Evolutionary conservation across 1,140 invertebrate genomes (phyloP).

Genomic region (Drosophila sucinea): DNA sequence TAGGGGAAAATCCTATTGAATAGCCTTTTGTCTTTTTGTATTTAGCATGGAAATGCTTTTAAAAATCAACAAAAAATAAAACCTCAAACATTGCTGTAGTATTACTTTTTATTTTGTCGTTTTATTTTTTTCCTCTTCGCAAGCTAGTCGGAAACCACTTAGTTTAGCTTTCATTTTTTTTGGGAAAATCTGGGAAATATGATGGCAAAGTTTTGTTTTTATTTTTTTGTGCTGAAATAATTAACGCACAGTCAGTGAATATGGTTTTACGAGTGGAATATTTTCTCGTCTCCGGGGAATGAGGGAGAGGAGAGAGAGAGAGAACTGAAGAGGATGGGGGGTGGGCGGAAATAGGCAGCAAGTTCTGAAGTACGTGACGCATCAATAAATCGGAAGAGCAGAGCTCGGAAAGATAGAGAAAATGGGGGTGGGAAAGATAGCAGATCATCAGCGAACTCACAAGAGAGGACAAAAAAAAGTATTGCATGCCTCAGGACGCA

Average conservation of each 20-base stretch:
- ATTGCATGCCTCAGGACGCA: conserved; percentile 24
- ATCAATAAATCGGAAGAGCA: conserved; percentile 37
- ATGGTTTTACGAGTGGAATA: background rate
- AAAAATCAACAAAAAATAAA: conserved; percentile 58
- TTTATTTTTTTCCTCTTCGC: conserved; percentile 20
- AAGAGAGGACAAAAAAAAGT: conserved; percentile 31
- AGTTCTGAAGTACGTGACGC: conserved; percentile 56
- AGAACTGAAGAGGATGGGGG: background rate
- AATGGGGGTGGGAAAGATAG: conserved; percentile 52
- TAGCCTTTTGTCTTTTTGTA: conserved; percentile 57
- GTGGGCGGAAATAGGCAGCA: background rate
- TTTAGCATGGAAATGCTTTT: conserved; percentile 74
- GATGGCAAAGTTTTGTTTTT: conserved; percentile 48
- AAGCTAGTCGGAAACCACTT: conserved; percentile 41
- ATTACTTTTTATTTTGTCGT: conserved; percentile 46
- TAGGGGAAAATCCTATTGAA: conserved; percentile 58
- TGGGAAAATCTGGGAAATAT: conserved; percentile 37
- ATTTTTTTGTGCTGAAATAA: conserved; percentile 57
- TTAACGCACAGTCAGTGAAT: conserved; percentile 42
- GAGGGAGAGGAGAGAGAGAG: background rate
- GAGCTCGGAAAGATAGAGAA: conserved; percentile 1
- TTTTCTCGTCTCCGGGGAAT: conserved; percentile 1
- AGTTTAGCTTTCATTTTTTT: conserved; percentile 38
- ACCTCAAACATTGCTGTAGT: conserved; percentile 18
- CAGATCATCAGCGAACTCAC: conserved; percentile 50